Evolutionary conservation across 1,140 invertebrate species (phyloP), one percentile per base, ranked within the genome.

Genomic region (Vollenhovia emeryi): DNA sequence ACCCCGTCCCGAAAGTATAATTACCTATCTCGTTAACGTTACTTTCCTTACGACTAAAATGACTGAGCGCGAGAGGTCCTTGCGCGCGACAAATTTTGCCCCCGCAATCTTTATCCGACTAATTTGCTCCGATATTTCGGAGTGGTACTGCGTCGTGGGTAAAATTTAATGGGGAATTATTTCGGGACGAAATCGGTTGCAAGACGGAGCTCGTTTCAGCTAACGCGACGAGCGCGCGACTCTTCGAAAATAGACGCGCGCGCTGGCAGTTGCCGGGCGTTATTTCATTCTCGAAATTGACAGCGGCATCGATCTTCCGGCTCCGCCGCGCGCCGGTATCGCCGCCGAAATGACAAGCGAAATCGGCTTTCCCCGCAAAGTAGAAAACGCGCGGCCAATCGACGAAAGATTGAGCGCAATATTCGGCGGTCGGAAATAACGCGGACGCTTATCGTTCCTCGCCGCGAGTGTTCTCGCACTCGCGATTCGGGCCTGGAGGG

Each of bases 201-300:
- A 55, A 55, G 69, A 85, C 52, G 24, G n/a, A 11, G 21, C 11
- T 50, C 9, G 50, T 85, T 50, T 68, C 27, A 13, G 40, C 40
- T 64, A 27, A 27, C 30, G 13, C n/a, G 83, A 55, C 66, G 71
- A 18, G 57, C 66, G n/a, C n/a, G n/a, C n/a, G 74, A 64, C 66
- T 40, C 74, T 45, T 52, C 68, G 43, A 55, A 87, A 86, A 86
- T 87, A 87, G 84, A 85, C 52, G 27, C 66, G n/a, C 73, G 40
- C 24, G 13, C 13, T 43, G 50, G 45, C 62, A n/a, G 11, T 24
- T 62, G 52, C 9, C 66, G n/a, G 55, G 45, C 45, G 36, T 76
- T 85, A 76, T 76, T 76, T 76, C 55, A 76, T 60, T 43, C 36
- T 18, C 36, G 73, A 33, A 60, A 76, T 76, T 45, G 73, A 76